Evolutionary conservation across 2,888 invertebrate species (phyloP), one percentile per base, ranked within the genome.

Genomic region (Cantharis rufa): DNA sequence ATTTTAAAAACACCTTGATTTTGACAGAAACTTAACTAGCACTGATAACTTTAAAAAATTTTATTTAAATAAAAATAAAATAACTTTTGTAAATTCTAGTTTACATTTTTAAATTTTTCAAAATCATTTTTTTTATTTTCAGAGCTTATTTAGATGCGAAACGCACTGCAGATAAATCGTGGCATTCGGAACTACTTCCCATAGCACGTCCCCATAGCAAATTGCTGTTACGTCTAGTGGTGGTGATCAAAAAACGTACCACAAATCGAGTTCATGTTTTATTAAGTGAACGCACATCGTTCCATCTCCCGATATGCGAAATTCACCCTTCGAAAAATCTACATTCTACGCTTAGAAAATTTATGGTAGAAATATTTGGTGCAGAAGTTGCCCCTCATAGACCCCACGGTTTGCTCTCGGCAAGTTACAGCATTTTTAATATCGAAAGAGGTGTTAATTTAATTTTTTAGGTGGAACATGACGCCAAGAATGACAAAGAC

Each of bases 311-410:
- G 24, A 92, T 94, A 15, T 96, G 95, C 86, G 96, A 97, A 89
- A 93, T 97, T 79, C 95, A 96, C 89, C 96, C 96, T 28, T 92
- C 92, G 62, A 93, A 94, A 85, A 96, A 94, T 88, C 88, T 97
- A 15, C 96, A 97, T 88, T 95, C 96, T 1, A 96, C 96, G 70
- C 88, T 97, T 80, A 92, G 95, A 81, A 94, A 94, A 86, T 97
- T 96, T 86, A 96, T 97, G 96, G 94, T 95, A 79, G 95, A 97
- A 88, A 92, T 97, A 85, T 97, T 97, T 90, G 96, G 96, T 16
- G 93, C 95, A 73, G 96, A 95, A 86, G 92, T 96, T 24, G 94
- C 96, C 0, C 92, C 94, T 79, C 97, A 97, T 86, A 91, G 94
- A 82, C 96, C 96, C 0, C 91, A 94, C 83, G 97, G 97, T 0